Percentiles rank a stretch among this genome's conserved stretches.
These are phyloP conservation scores for Empidonax traillii DNA, from an alignment of 2,113 vertebrate genomes.

Conservation along the genomic window DNA sequence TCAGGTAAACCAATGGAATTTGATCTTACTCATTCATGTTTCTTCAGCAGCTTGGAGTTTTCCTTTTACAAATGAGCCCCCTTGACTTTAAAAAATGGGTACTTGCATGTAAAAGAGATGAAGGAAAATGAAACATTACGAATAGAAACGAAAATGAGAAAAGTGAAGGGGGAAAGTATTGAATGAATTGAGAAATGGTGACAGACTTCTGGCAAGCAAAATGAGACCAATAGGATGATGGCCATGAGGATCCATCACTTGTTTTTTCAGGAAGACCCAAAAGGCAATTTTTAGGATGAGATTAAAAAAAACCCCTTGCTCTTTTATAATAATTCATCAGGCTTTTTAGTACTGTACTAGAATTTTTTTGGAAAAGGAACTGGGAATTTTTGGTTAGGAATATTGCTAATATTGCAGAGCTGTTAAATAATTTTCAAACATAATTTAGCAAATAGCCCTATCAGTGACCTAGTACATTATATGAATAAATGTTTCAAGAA, in stretches of 20 bases:
- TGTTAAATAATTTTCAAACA: slow-evolving; percentile 1
- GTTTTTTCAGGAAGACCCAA: not conserved
- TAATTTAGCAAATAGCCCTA: not conserved
- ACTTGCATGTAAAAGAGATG: not conserved
- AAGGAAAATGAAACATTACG: not conserved
- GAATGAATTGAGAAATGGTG: not conserved
- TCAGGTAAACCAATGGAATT: not conserved
- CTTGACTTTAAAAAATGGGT: not conserved
- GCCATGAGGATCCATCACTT: not conserved
- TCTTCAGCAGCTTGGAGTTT: not conserved
- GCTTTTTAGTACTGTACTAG: not conserved
- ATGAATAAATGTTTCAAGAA: not conserved
- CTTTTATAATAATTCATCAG: not conserved
- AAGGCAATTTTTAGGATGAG: not conserved
- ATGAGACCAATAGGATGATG: not conserved
- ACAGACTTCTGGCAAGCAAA: not conserved
- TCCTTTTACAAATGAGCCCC: not conserved
- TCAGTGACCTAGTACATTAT: not conserved
- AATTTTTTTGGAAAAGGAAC: not conserved
- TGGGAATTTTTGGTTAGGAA: not conserved
- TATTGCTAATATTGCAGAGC: not conserved
- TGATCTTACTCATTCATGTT: not conserved
- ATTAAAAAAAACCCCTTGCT: not conserved
- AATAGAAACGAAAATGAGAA: not conserved
- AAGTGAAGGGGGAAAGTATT: not conserved